These are phyloP conservation scores for Oncorhynchus mykiss DNA, from an alignment of 2,113 vertebrate species.

Conservation along the genomic window DNA sequence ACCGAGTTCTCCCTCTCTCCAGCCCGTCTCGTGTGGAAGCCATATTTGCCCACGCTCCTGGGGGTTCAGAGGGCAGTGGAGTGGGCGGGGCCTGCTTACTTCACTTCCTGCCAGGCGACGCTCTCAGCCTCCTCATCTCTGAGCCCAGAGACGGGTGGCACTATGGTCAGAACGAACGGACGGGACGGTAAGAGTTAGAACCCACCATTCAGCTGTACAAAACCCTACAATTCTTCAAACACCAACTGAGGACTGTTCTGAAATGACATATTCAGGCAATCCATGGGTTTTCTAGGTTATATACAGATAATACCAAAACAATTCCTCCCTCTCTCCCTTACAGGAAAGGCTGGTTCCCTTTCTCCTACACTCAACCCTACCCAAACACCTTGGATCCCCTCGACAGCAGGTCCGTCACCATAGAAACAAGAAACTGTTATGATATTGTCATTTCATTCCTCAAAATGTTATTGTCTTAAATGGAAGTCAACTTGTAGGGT, in stretches of 20 bases:
- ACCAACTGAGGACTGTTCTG: too few relatives aligned
- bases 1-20: conserved; percentile 70
- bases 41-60: conserved; percentile 70
- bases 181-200: neutral
- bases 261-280: neutral
- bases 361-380: conserved; percentile 80
- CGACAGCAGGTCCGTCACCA: conserved; percentile 62
- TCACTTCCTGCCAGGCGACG: conserved; percentile 77
- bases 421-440: neutral
- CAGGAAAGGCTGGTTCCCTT: conserved; percentile 88
- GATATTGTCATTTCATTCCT: too few relatives aligned
- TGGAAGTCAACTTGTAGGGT: neutral
- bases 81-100: conserved; percentile 73
- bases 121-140: conserved; percentile 77
- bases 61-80: conserved; percentile 36
- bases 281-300: neutral
- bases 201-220: too few relatives aligned
- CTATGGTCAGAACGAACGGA: conserved; percentile 81
- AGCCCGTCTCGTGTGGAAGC: conserved; percentile 64
- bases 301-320: neutral
- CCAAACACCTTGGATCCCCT: conserved; percentile 60
- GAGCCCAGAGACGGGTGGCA: conserved; percentile 85
- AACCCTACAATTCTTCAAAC: conserved; percentile 33
- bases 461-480: neutral
- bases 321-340: conserved; percentile 16